These are phyloP conservation scores for Prionailurus bengalensis DNA, from an alignment of 2,113 vertebrate species.

Conservation along the genomic window DNA sequence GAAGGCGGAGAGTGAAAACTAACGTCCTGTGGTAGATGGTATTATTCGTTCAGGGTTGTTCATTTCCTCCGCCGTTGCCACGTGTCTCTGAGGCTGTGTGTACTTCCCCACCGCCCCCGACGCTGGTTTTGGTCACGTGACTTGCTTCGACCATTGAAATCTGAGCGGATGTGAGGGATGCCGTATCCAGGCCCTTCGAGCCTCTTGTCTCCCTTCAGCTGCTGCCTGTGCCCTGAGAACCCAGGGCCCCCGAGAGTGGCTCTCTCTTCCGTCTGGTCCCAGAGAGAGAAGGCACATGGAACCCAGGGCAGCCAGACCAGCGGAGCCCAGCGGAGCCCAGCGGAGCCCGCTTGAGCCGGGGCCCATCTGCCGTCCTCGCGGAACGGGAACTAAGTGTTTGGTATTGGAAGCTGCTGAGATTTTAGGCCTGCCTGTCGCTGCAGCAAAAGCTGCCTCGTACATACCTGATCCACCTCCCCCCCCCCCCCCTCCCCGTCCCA, in stretches of 20 bases:
- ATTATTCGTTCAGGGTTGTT: not conserved
- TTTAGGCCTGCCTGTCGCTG: not conserved
- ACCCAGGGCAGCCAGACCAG: not conserved
- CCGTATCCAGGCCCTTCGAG: accelerated
- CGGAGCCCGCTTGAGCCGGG: not conserved
- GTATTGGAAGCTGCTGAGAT: not conserved
- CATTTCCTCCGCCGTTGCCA: not conserved
- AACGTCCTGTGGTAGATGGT: not conserved
- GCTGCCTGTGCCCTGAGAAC: not conserved
- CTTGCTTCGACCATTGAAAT: not conserved
- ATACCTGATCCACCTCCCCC: not conserved
- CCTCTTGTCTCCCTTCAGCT: not conserved
- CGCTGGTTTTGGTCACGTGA: not conserved
- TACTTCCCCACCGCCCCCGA: not conserved
- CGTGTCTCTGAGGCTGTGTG: not conserved
- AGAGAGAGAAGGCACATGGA: not conserved
- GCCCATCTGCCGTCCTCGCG: not conserved
- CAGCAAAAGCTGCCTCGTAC: not conserved
- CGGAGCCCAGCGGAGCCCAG: not conserved
- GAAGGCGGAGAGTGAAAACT: not conserved
- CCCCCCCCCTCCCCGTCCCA: accelerated
- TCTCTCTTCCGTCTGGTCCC: not conserved
- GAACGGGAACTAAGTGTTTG: not conserved
- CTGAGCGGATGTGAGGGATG: accelerated
- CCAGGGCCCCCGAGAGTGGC: accelerated